phyloP scores from a whole-genome alignment of 2,888 invertebrate species.

The Eumacrocentrus americanus region DNA sequence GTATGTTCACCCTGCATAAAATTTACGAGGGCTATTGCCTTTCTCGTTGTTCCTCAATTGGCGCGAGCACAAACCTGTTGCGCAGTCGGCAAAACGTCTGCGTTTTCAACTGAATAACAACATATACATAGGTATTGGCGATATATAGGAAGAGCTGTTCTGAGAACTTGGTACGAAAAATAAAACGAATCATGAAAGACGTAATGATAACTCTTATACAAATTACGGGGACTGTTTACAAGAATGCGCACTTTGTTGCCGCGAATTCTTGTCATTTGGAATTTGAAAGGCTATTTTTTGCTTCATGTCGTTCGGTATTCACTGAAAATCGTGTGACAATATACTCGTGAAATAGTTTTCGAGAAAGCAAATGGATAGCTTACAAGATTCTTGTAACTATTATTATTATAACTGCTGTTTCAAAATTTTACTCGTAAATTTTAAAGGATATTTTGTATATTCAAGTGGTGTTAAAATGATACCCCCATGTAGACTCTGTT shows the following conservation, averaged over 20 bases:
- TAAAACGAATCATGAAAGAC: background rate
- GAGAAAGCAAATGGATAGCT: too few species aligned
- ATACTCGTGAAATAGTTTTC: too few species aligned
- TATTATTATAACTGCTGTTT: too few species aligned
- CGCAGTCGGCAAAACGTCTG: background rate
- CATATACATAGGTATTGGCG: background rate
- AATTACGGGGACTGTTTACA: background rate
- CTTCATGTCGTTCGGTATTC: too few species aligned
- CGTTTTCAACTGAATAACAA: background rate
- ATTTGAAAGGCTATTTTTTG: too few species aligned
- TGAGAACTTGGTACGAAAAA: background rate
- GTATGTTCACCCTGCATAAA: slow-evolving; percentile 35
- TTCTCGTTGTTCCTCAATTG: slow-evolving; percentile 12
- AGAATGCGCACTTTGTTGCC: background rate
- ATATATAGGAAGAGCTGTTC: background rate
- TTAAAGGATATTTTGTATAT: background rate
- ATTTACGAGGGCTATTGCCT: slow-evolving; percentile 29
- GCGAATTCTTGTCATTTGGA: too few species aligned
- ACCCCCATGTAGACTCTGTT: background rate
- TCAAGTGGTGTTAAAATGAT: background rate
- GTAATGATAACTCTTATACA: background rate
- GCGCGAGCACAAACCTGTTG: slow-evolving; percentile 26
- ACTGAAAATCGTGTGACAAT: too few species aligned
- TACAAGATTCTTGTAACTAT: too few species aligned
- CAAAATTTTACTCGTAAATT: background rate